Evolutionary conservation across 2,888 invertebrate genomes (phyloP).

Genomic region (Drosophila recens): DNA sequence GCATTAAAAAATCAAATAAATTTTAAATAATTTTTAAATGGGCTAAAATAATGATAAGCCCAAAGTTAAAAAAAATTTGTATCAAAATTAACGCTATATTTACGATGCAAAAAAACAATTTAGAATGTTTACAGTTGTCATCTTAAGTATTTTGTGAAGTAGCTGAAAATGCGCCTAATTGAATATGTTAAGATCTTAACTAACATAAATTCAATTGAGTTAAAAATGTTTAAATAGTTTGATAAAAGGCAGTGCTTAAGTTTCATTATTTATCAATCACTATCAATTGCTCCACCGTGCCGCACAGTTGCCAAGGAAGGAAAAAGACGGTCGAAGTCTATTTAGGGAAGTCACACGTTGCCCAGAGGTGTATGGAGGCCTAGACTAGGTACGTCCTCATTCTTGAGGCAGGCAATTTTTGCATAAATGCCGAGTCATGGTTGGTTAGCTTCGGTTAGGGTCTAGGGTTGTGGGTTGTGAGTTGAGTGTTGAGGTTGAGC

Average conservation of each 20-base stretch:
- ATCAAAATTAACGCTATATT: no score
- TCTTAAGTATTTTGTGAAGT: neutral
- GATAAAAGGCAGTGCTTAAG: neutral
- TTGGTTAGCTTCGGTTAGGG: slow-evolving; percentile 47
- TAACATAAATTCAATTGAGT: neutral
- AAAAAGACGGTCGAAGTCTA: slow-evolving; percentile 53
- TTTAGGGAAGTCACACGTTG: slow-evolving; percentile 44
- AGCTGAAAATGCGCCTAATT: neutral
- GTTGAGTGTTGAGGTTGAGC: slow-evolving; percentile 2
- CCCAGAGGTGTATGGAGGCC: slow-evolving; percentile 7
- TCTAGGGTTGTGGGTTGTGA: neutral
- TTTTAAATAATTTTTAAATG: no score
- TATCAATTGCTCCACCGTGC: slow-evolving; percentile 52
- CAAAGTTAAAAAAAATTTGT: no score
- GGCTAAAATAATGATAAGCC: no score
- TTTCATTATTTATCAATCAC: slow-evolving; percentile 8
- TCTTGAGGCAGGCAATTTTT: slow-evolving; percentile 57
- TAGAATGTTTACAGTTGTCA: no score
- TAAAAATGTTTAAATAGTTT: neutral
- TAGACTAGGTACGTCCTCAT: slow-evolving; percentile 18
- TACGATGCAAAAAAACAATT: no score
- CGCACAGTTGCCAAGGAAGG: slow-evolving; percentile 29
- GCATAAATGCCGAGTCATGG: slow-evolving; percentile 63
- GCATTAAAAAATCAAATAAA: no score
- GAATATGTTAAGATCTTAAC: neutral